Percentiles rank a stretch among this genome's conserved stretches.
phyloP scores from a whole-genome alignment of 2,113 vertebrate genomes.

The Procapra przewalskii region DNA sequence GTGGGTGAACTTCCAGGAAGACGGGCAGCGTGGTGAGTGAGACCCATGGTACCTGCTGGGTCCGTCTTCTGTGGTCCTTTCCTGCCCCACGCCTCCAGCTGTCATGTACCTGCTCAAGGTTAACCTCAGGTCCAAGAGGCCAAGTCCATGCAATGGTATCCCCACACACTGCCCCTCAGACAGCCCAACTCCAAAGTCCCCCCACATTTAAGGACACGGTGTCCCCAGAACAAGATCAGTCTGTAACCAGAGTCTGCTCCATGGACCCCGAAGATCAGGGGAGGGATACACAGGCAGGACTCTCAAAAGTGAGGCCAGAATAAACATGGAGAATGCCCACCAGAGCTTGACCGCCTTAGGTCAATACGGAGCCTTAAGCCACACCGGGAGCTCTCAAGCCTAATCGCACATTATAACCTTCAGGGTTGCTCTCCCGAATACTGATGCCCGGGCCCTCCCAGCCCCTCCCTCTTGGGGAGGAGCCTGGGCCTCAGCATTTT shows the following conservation, averaged over 20 bases:
- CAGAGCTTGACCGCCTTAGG: accelerated
- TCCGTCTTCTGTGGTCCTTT: neutral
- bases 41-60: too few species aligned
- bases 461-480: neutral
- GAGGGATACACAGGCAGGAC: neutral
- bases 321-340: neutral
- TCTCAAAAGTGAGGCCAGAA: neutral
- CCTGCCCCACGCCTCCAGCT: neutral
- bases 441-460: neutral
- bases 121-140: neutral
- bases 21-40: accelerated
- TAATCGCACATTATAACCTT: too few species aligned
- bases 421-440: neutral
- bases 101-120: neutral
- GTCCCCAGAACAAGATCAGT: neutral
- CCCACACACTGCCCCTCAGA: neutral
- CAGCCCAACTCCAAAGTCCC: neutral
- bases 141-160: neutral
- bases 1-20: neutral
- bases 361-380: neutral
- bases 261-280: neutral
- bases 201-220: neutral
- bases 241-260: neutral
- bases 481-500: neutral
- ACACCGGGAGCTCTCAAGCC: too few species aligned